Conservation (phyloP, 2,888 invertebrate genomes). For the Dascillus cervinus region DNA sequence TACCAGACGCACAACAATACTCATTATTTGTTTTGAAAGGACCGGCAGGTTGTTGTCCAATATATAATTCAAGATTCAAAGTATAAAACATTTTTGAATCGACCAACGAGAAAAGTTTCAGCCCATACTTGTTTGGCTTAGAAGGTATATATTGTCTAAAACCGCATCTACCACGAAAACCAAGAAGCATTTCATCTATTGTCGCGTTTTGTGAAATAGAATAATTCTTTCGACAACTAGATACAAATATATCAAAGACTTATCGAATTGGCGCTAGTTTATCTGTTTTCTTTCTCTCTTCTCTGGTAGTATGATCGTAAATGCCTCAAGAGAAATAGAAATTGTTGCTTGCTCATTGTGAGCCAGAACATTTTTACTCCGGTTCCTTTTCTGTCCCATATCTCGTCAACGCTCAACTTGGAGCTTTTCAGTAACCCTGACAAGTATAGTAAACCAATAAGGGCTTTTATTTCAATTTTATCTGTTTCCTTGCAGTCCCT, state of each 20-base stretch:
- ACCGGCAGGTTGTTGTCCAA: constrained; percentile 14
- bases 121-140: constrained; percentile 7
- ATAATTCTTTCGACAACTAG: constrained; percentile 6
- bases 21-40: constrained; percentile 8
- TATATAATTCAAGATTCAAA: constrained; percentile 10
- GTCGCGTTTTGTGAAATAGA: constrained; percentile 21
- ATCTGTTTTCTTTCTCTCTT: not conserved
- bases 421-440: constrained; percentile 3
- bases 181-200: constrained; percentile 18
- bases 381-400: constrained; percentile 3
- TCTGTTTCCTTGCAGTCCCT: too few species aligned
- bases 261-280: constrained; percentile 3
- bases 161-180: constrained; percentile 17
- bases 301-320: not conserved
- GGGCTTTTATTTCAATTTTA: too few species aligned
- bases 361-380: constrained; percentile 3
- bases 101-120: constrained; percentile 4
- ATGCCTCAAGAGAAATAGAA: constrained; percentile 4
- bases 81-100: constrained; percentile 4
- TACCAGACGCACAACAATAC: constrained; percentile 9
- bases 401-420: constrained; percentile 2
- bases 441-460: constrained; percentile 3
- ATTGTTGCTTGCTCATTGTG: constrained; percentile 1
- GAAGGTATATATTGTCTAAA: constrained; percentile 14
- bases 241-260: not conserved